phyloP scores from a whole-genome alignment of 2,888 invertebrate genomes.

The Stenchaetothrips biformis region DNA sequence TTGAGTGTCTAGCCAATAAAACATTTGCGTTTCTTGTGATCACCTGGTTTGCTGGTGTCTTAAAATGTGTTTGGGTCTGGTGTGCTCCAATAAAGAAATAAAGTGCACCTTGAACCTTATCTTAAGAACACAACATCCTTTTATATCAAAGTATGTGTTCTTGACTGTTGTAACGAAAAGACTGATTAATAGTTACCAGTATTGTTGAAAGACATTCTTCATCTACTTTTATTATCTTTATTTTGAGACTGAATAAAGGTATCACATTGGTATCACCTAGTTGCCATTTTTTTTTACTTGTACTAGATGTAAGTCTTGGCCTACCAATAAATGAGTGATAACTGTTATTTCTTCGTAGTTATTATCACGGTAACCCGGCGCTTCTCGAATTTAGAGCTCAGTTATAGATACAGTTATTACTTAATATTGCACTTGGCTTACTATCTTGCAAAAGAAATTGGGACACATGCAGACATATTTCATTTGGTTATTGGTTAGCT shows the following conservation, averaged over 20 bases:
- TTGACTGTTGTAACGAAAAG: conserved; percentile 6
- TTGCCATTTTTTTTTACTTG: not conserved
- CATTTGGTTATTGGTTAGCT: not conserved
- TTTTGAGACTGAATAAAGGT: not conserved
- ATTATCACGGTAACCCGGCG: not conserved
- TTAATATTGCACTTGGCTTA: too few relatives aligned
- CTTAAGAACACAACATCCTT: not conserved
- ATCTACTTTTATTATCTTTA: not conserved
- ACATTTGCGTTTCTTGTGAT: not conserved
- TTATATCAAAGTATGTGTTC: not conserved
- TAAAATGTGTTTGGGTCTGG: not conserved
- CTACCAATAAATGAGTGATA: conserved; percentile 11
- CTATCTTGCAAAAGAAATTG: not conserved
- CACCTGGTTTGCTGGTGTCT: not conserved
- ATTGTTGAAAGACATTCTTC: not conserved
- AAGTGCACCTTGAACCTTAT: not conserved
- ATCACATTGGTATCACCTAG: not conserved
- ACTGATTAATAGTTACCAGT: not conserved
- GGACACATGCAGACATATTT: not conserved
- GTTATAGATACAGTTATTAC: not conserved
- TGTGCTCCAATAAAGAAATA: not conserved
- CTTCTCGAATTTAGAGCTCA: not conserved
- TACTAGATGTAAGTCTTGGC: conserved; percentile 2
- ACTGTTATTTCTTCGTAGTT: conserved; percentile 11
- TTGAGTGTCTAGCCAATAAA: not conserved